Evolutionary conservation across 23 tunicate species (phyloP).

Genomic region (Ciona savignyi): DNA sequence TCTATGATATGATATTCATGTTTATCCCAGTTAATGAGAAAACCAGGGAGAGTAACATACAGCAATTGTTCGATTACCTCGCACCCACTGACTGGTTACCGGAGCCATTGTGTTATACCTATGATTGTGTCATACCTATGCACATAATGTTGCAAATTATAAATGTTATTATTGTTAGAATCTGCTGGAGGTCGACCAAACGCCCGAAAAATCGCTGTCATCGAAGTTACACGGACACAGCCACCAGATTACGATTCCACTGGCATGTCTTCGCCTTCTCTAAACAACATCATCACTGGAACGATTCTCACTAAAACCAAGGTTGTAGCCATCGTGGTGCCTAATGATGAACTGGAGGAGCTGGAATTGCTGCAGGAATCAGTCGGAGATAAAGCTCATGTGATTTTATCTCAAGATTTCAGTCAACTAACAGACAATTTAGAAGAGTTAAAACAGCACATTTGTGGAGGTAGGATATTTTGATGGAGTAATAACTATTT

Average conservation of each 20-base stretch:
- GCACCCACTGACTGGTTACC: too few species aligned
- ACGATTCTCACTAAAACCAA: background rate
- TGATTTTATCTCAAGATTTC: background rate
- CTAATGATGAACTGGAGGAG: background rate
- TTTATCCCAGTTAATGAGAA: too few species aligned
- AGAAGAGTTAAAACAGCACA: background rate
- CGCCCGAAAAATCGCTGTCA: slow-evolving; percentile 24
- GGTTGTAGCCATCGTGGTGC: background rate
- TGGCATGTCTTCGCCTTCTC: background rate
- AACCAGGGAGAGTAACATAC: too few species aligned
- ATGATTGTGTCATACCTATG: too few species aligned
- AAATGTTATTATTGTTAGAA: too few species aligned
- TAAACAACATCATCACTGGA: background rate
- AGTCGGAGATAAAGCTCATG: background rate
- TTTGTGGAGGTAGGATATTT: background rate
- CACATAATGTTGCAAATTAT: too few species aligned
- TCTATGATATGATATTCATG: too few species aligned
- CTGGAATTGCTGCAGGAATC: background rate
- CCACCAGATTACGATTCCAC: background rate
- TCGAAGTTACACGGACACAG: slow-evolving; percentile 9
- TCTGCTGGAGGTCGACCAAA: slow-evolving; percentile 22
- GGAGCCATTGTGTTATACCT: too few species aligned
- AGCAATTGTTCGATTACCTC: too few species aligned
- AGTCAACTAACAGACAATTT: background rate
- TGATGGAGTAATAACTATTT: too few species aligned